A percentile compares a stretch with the other conserved stretches of the same genome.
phyloP scores from a whole-genome alignment of 2,888 invertebrate genomes.

The Entomobrya proxima region DNA sequence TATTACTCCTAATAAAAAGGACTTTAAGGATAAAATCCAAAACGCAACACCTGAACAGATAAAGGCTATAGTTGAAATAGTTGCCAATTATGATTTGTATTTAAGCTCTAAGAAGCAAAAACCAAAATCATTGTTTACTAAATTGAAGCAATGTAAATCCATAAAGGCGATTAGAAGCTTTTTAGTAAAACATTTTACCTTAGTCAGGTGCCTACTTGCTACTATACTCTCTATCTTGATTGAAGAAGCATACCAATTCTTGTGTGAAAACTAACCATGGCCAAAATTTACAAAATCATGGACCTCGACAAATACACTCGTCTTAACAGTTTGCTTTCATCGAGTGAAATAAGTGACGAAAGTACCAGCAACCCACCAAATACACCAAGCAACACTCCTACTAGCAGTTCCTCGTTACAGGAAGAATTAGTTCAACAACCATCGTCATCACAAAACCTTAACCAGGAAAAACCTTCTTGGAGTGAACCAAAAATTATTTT shows the following conservation, averaged over 20 bases:
- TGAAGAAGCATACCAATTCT: not conserved
- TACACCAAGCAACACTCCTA: not conserved
- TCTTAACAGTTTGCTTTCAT: not conserved
- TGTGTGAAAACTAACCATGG: slow-evolving; percentile 1
- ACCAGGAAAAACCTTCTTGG: no score
- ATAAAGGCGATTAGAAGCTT: no score
- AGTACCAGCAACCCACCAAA: not conserved
- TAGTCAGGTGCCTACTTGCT: not conserved
- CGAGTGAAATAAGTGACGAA: not conserved
- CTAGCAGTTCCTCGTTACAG: no score
- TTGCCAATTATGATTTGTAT: no score
- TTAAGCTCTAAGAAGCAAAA: no score
- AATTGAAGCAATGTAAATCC: not conserved
- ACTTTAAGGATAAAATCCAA: no score
- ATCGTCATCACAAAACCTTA: not conserved
- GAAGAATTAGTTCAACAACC: no score
- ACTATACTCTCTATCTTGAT: not conserved
- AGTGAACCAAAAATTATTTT: not conserved
- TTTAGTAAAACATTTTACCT: no score
- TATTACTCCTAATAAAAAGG: no score
- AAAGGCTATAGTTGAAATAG: no score
- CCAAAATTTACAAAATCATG: not conserved
- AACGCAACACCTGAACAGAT: no score
- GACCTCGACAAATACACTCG: not conserved
- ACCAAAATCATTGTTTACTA: no score